Percentiles rank a stretch among this genome's conserved stretches.
Evolutionary conservation across 37 sponge, comb jelly and placozoan genomes (phyloP).

Genomic region (Spongilla lacustris): DNA sequence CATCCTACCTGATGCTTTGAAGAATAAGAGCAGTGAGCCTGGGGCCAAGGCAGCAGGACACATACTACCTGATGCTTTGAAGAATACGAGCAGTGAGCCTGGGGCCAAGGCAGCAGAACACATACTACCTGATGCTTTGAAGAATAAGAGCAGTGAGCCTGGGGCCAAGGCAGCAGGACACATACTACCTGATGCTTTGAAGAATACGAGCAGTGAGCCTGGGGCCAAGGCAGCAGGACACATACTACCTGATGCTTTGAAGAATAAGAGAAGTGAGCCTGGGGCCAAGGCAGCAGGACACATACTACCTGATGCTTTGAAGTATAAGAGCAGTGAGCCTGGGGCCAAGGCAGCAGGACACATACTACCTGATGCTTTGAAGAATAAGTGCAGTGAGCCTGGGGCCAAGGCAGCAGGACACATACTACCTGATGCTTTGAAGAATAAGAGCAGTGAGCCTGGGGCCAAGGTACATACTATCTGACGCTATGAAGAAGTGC

Average conservation of each 20-base stretch:
- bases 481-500: too few species aligned
- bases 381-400: background rate
- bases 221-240: background rate
- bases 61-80: constrained; percentile 1
- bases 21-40: background rate
- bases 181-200: constrained; percentile 1
- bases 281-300: too few species aligned
- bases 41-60: too few species aligned
- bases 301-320: constrained; percentile 1
- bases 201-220: constrained; percentile 17
- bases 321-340: constrained; percentile 16
- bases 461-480: background rate
- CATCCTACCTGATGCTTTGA: background rate
- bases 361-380: background rate
- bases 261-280: background rate
- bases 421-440: background rate
- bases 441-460: background rate
- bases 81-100: constrained; percentile 17
- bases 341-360: background rate
- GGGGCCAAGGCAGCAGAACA: background rate
- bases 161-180: too few species aligned
- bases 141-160: background rate
- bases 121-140: background rate
- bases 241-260: background rate
- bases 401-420: too few species aligned